phyloP scores from a whole-genome alignment of 1,140 invertebrate species.

The Temnothorax longispinosus region DNA sequence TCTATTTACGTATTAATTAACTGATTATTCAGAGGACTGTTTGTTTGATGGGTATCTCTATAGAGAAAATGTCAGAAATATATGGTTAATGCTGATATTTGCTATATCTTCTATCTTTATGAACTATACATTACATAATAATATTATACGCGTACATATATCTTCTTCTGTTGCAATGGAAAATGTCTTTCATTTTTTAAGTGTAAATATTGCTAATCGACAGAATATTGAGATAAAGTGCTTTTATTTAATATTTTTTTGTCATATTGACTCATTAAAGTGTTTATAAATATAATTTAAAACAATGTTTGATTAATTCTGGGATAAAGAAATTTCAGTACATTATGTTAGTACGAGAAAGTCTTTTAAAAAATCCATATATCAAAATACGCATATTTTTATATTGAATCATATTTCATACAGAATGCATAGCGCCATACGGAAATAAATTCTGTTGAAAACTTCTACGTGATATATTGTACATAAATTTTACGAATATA shows the following conservation, averaged over 20 bases:
- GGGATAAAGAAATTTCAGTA: background rate
- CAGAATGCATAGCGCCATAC: background rate
- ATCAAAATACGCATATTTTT: conserved; percentile 9
- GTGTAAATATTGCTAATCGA: background rate
- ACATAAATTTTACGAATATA: conserved; percentile 11
- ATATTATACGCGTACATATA: background rate
- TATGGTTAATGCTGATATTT: background rate
- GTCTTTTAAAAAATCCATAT: background rate
- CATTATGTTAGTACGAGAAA: background rate
- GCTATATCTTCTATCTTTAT: background rate
- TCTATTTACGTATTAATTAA: background rate
- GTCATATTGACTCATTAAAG: background rate
- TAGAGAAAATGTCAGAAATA: background rate
- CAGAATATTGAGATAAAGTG: background rate
- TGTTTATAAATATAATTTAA: background rate
- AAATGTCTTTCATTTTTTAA: background rate
- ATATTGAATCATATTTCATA: conserved; percentile 8
- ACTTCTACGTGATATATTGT: conserved; percentile 8
- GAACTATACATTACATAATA: background rate
- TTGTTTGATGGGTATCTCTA: background rate
- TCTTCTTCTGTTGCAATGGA: background rate
- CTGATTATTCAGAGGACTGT: background rate
- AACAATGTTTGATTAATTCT: background rate
- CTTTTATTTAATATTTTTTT: background rate
- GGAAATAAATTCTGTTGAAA: conserved; percentile 30